Evolutionary conservation across 2,797 vertebrate genomes (phyloP).

Genomic region (Falco concolor): DNA sequence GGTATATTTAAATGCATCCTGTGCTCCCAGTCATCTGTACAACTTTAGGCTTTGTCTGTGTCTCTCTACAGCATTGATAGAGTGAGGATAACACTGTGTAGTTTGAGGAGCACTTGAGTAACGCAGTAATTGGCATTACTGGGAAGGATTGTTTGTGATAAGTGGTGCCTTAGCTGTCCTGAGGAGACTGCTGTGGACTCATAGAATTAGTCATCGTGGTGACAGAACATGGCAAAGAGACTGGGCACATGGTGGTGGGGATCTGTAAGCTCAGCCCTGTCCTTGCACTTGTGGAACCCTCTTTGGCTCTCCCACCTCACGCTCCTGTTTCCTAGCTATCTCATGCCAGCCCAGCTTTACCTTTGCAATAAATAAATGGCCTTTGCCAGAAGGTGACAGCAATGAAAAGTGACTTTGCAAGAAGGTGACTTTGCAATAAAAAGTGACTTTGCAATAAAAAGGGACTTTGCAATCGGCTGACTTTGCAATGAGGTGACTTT

Average conservation of each 20-base stretch:
- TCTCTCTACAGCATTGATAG: background rate
- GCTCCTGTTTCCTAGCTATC: too few species aligned
- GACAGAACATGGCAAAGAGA: background rate
- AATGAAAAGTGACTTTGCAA: too few species aligned
- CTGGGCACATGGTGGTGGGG: fast-evolving
- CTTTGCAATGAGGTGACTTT: too few species aligned
- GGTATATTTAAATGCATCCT: background rate
- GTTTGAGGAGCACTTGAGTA: background rate
- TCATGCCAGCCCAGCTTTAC: too few species aligned
- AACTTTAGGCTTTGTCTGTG: background rate
- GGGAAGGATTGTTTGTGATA: background rate
- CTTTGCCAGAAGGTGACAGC: too few species aligned
- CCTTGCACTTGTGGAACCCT: background rate
- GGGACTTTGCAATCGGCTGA: too few species aligned
- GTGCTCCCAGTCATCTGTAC: background rate
- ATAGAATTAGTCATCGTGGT: background rate
- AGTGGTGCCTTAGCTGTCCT: background rate
- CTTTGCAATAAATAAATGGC: too few species aligned
- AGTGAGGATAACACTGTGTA: background rate
- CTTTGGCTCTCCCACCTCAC: too few species aligned
- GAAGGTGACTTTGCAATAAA: too few species aligned
- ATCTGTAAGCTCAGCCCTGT: background rate
- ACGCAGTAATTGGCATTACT: background rate
- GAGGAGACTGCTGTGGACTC: background rate
- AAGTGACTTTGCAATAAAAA: too few species aligned